Evolutionary conservation across 1,140 invertebrate genomes (phyloP), one percentile per base, ranked within the genome.

Genomic region (Drosophila sulfurigaster): DNA sequence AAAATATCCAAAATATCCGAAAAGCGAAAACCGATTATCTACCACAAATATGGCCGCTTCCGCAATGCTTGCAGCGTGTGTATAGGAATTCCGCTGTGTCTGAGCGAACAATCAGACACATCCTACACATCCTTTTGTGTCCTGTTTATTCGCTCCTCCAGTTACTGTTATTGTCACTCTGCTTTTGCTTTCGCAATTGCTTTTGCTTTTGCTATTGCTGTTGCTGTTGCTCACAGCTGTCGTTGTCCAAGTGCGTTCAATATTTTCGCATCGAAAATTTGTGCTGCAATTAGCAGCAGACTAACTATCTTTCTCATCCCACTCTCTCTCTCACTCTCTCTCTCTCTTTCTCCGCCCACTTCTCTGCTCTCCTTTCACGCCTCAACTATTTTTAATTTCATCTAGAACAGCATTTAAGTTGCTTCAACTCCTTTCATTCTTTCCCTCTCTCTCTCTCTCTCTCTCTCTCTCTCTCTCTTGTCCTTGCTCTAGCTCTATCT

Each of bases 21-120:
- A 64, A 63, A 60, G 69, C 52, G 67, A 75, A 65, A 77, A 87
- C 76, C 83, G 82, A 88, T 87, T 87, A 87, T 88, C 82, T 82
- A 65, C 82, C 83, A 65, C 83, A 85, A 87, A 88, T 87, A 87
- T 87, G 82, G 76, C 76, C 66, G 72, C 66, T 79, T 87, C 79
- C 75, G 75, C 59, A 87, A 77, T 71, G 70, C 11, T 41, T 11
- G 11, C 38, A 41, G 75, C 72, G 64, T 81, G 64, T 81, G 71
- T 75, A 86, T 81, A 76, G 82, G 76, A 73, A 72, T 86, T 86
- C 79, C 82, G 75, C 70, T 78, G 20, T 25, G 79, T 78, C 82
- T 76, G 82, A 60, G 52, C 77, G 72, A 48, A 54, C 35, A 62
- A 49, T 13, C 15, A 13, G 28, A 58, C 45, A 67, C 16, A 4